Conservation (phyloP, 1,140 invertebrate genomes). For the Trichonephila clavipes region DNA sequence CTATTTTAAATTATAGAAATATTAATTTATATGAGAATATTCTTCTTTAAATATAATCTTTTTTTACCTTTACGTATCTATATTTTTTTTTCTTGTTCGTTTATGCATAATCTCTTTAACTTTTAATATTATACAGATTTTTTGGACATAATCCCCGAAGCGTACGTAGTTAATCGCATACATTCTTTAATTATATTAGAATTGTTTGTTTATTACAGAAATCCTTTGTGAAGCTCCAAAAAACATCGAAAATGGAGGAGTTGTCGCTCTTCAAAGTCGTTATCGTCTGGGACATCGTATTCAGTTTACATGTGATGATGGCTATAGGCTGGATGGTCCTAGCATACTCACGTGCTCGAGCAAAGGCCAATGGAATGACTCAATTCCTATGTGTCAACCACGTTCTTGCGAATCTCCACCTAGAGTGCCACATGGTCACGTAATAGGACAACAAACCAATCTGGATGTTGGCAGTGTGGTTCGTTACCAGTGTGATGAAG, state of each 20-base stretch:
- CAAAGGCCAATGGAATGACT: slow-evolving; percentile 67
- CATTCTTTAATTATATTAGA: too few relatives aligned
- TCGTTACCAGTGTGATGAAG: slow-evolving; percentile 79
- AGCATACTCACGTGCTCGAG: slow-evolving; percentile 54
- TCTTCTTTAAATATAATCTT: too few relatives aligned
- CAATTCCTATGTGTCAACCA: slow-evolving; percentile 72
- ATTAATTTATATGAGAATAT: too few relatives aligned
- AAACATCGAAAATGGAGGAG: slow-evolving; percentile 60
- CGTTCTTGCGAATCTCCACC: slow-evolving; percentile 80
- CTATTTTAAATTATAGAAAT: too few relatives aligned
- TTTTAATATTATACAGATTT: background rate
- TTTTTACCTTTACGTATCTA: too few relatives aligned
- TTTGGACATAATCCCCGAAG: background rate
- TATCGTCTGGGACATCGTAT: slow-evolving; percentile 57
- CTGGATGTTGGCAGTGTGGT: slow-evolving; percentile 78
- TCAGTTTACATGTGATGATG: slow-evolving; percentile 71
- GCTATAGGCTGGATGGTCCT: slow-evolving; percentile 66
- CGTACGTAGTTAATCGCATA: too few relatives aligned
- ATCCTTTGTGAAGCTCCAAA: slow-evolving; percentile 62
- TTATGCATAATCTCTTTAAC: background rate
- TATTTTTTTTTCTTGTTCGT: too few relatives aligned
- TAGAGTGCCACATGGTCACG: slow-evolving; percentile 78
- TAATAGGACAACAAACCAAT: slow-evolving; percentile 49
- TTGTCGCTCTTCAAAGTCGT: slow-evolving; percentile 10
- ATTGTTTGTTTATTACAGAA: slow-evolving; percentile 42